Evolutionary conservation across 64 coral and sea anemone genomes (phyloP), one percentile per base, ranked within the genome.

Genomic region (Porites lutea): DNA sequence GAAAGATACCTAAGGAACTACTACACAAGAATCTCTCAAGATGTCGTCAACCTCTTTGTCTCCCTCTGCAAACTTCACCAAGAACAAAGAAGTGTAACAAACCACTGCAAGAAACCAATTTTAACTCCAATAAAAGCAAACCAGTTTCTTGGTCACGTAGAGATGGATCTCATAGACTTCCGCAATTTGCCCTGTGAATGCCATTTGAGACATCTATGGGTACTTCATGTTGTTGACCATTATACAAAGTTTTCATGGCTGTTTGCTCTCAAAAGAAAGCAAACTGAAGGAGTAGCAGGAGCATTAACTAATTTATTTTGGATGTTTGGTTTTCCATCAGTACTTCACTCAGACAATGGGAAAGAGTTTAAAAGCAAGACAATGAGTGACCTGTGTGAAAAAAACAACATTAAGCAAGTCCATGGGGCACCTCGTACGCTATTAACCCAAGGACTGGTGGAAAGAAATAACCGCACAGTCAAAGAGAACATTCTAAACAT

Each of bases 121-220:
- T 69, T 43, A 13, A 67, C 43, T 44, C 63, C 83, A 67, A 51
- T 87, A 46, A 48, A 87, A 55, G 23, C 65, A 45, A 45, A 71
- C 68, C 68, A 71, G 19, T 87, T 87, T 70, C 67, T 87, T 50
- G 45, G 22, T 54, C 64, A 67, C 6, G 66, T 87, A 47, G 59
- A 87, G 67, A 18, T 87, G 37, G 83, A 87, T 54, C 52, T 87
- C 14, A 87, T 87, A 46, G 83, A 87, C 52, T 87, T 87, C 48
- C 27, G 65, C 12, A 87, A 87, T 57, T 69, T 44, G 37, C 83
- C 83, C n/a, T 87, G 83, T 45, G 48, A 67, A 69, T 71, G 64
- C 52, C 46, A 23, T 11, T 67, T 46, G 5, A 13, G 22, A 14
- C 3, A 72, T 16, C 21, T 27, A 4, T 87, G 83, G 83, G 59